phyloP scores from a whole-genome alignment of 2,888 invertebrate genomes.

The Ormia ochracea region DNA sequence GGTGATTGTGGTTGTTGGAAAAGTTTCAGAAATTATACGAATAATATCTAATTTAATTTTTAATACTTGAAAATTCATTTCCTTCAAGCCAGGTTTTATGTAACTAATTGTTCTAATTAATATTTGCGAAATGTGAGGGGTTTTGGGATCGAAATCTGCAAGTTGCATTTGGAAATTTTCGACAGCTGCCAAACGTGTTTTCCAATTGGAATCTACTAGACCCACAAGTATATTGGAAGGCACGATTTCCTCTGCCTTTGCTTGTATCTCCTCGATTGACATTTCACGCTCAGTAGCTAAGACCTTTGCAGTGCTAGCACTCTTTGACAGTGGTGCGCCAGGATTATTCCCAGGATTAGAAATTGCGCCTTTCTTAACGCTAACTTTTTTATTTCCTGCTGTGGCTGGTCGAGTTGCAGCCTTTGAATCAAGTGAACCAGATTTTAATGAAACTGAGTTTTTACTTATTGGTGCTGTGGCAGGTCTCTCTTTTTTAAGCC shows the following conservation, averaged over 20 bases:
- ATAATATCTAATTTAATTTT: slow-evolving; percentile 89
- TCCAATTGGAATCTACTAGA: slow-evolving; percentile 89
- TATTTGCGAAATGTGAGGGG: slow-evolving; percentile 84
- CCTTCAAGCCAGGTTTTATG: slow-evolving; percentile 90
- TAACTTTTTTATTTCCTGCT: slow-evolving; percentile 66
- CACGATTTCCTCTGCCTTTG: slow-evolving; percentile 83
- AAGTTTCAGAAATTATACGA: slow-evolving; percentile 86
- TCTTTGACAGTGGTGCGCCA: slow-evolving; percentile 68
- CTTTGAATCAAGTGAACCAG: slow-evolving; percentile 71
- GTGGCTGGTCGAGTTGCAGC: slow-evolving; percentile 73
- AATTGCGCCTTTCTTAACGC: slow-evolving; percentile 46
- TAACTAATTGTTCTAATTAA: slow-evolving; percentile 84
- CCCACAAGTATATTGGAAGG: slow-evolving; percentile 82
- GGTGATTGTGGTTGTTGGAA: slow-evolving; percentile 83
- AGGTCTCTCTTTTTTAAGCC: slow-evolving; percentile 79
- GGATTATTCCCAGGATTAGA: slow-evolving; percentile 41
- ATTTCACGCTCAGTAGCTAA: slow-evolving; percentile 81
- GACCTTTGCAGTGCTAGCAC: slow-evolving; percentile 73
- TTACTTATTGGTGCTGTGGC: slow-evolving; percentile 73
- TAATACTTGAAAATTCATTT: slow-evolving; percentile 94
- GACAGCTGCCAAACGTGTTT: slow-evolving; percentile 85
- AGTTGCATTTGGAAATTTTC: slow-evolving; percentile 83
- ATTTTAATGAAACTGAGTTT: slow-evolving; percentile 70
- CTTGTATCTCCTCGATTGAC: slow-evolving; percentile 86
- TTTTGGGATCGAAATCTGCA: slow-evolving; percentile 80